These are phyloP conservation scores for Cancer borealis DNA, from an alignment of 2,888 invertebrate species.

Conservation along the genomic window DNA sequence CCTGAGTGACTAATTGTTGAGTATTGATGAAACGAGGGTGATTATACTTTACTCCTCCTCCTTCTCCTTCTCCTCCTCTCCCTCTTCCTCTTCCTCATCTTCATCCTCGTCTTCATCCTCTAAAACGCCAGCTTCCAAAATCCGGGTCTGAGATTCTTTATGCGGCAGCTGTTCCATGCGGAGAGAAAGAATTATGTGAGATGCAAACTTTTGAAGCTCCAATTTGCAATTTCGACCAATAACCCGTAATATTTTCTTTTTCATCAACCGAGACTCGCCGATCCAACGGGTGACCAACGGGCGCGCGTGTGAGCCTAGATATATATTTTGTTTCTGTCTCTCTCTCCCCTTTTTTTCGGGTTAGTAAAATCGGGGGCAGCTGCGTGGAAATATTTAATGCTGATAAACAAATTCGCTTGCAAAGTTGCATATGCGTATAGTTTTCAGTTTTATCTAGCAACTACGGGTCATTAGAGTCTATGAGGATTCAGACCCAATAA, in stretches of 20 bases:
- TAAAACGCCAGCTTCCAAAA: not conserved
- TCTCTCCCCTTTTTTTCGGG: not conserved
- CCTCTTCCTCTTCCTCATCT: not conserved
- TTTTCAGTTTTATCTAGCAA: not conserved
- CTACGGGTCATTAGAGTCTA: not conserved
- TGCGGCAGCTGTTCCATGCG: not conserved
- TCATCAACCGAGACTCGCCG: constrained; percentile 1
- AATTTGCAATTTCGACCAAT: constrained; percentile 10
- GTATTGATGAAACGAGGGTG: not conserved
- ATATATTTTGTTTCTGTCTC: not conserved
- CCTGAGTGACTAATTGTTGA: not conserved
- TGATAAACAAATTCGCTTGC: not conserved
- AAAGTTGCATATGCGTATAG: not conserved
- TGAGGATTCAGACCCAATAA: not conserved
- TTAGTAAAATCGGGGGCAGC: not conserved
- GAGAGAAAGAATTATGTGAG: not conserved
- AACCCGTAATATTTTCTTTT: constrained; percentile 11
- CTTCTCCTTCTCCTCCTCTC: not conserved
- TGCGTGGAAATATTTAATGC: not conserved
- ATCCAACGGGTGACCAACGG: constrained; percentile 9
- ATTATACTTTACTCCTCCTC: not conserved
- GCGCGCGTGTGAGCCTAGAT: not conserved
- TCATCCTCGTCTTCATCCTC: not conserved
- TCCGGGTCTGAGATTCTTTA: not conserved
- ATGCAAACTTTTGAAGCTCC: constrained; percentile 11